These are phyloP conservation scores for Pontoporia blainvillei DNA, from an alignment of 2,113 vertebrate species.

Conservation along the genomic window DNA sequence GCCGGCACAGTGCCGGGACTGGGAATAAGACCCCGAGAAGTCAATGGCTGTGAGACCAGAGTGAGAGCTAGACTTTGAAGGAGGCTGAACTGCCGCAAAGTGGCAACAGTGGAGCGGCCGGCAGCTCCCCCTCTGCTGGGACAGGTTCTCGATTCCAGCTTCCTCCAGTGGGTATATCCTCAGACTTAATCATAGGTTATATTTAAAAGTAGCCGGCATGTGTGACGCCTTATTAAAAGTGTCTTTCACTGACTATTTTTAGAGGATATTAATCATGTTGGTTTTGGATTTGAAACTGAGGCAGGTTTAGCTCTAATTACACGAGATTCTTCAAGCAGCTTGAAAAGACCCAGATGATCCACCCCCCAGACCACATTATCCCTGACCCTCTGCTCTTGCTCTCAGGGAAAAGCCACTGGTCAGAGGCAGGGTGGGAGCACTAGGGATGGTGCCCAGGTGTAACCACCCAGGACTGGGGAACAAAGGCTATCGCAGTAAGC, in stretches of 20 bases:
- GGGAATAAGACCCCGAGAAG: too few species aligned
- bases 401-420: not conserved
- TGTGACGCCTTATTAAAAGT: not conserved
- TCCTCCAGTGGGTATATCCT: not conserved
- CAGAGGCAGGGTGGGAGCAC: not conserved
- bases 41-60: not conserved
- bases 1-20: rapidly evolving
- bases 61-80: not conserved
- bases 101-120: rapidly evolving
- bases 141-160: rapidly evolving
- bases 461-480: not conserved
- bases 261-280: conserved; percentile 44
- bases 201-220: not conserved
- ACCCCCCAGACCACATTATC: not conserved
- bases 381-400: not conserved
- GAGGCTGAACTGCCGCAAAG: rapidly evolving
- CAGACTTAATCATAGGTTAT: conserved; percentile 27
- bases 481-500: rapidly evolving
- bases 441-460: not conserved
- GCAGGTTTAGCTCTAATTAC: conserved; percentile 35
- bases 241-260: conserved; percentile 19
- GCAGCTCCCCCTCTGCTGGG: not conserved
- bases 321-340: not conserved
- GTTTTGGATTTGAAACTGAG: conserved; percentile 27
- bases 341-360: not conserved